Evolutionary conservation across 2,113 vertebrate genomes (phyloP).

Genomic region (Excalfactoria chinensis): DNA sequence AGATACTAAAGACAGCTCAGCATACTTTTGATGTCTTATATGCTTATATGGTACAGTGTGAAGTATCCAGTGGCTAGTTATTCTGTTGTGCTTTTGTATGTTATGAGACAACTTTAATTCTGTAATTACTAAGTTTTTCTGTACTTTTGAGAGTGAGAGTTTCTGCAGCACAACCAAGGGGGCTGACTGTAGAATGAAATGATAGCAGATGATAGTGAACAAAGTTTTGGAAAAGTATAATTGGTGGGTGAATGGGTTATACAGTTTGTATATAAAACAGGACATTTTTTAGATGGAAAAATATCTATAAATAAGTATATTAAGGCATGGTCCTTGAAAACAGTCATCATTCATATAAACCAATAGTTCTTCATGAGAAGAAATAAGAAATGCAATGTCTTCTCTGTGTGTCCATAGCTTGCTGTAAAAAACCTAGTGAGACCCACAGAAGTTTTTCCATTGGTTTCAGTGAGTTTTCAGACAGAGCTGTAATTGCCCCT

Average conservation of each 20-base stretch:
- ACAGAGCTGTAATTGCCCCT: not conserved
- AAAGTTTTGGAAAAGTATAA: not conserved
- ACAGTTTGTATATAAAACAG: not conserved
- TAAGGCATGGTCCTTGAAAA: not conserved
- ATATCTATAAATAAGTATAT: not conserved
- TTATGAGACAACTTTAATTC: not conserved
- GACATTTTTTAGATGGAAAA: not conserved
- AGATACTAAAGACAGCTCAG: not conserved
- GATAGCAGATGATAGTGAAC: not conserved
- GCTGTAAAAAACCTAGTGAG: not conserved
- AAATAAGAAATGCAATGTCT: not conserved
- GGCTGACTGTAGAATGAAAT: not conserved
- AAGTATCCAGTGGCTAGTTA: not conserved
- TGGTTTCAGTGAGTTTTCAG: not conserved
- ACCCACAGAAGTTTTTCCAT: not conserved
- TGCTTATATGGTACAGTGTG: rapidly evolving
- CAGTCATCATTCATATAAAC: not conserved
- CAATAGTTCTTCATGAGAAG: not conserved
- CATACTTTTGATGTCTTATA: not conserved
- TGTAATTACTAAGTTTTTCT: not conserved
- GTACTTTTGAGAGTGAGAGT: not conserved
- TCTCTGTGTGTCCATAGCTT: rapidly evolving
- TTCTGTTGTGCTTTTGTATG: not conserved
- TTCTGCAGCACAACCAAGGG: not conserved
- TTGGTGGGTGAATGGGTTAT: not conserved